Percentiles rank a stretch among this genome's conserved stretches.
These are phyloP conservation scores for Drosophila neonasuta DNA, from an alignment of 2,888 invertebrate species.

Conservation along the genomic window DNA sequence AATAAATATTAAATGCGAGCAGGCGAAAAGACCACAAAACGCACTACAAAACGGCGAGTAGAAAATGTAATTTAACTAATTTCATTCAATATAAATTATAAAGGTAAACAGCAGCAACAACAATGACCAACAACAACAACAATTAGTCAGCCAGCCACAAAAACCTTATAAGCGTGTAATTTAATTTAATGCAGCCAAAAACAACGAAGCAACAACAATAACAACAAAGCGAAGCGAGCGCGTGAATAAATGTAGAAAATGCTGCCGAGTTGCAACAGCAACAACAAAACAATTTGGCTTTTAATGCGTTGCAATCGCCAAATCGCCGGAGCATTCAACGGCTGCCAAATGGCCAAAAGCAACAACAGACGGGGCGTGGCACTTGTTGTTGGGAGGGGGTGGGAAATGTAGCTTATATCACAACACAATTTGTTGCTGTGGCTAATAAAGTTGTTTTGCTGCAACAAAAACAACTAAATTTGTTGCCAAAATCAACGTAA, in stretches of 20 bases:
- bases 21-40: slow-evolving; percentile 26
- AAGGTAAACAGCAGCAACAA: slow-evolving; percentile 39
- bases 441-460: slow-evolving; percentile 72
- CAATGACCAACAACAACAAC: slow-evolving; percentile 25
- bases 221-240: slow-evolving; percentile 13
- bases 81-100: slow-evolving; percentile 57
- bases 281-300: slow-evolving; percentile 28
- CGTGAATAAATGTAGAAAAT: slow-evolving; percentile 63
- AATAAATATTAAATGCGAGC: slow-evolving; percentile 23
- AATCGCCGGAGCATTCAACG: slow-evolving; percentile 49
- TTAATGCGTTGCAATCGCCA: slow-evolving; percentile 45
- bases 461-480: slow-evolving; percentile 29
- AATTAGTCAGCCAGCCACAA: slow-evolving; percentile 42
- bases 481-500: slow-evolving; percentile 60
- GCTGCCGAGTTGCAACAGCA: slow-evolving; percentile 47
- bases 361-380: slow-evolving; percentile 40
- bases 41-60: slow-evolving; percentile 3
- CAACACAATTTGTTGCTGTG: slow-evolving; percentile 57
- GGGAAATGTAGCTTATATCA: slow-evolving; percentile 41
- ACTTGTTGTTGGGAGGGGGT: slow-evolving; percentile 1
- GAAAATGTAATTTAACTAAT: slow-evolving; percentile 68
- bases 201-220: slow-evolving; percentile 12
- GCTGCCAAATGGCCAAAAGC: slow-evolving; percentile 29
- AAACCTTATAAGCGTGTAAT: slow-evolving; percentile 59
- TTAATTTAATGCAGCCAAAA: slow-evolving; percentile 58